Base-by-base conservation (phyloP, 2,888 invertebrate species). In the Dorcus hopei region DNA sequence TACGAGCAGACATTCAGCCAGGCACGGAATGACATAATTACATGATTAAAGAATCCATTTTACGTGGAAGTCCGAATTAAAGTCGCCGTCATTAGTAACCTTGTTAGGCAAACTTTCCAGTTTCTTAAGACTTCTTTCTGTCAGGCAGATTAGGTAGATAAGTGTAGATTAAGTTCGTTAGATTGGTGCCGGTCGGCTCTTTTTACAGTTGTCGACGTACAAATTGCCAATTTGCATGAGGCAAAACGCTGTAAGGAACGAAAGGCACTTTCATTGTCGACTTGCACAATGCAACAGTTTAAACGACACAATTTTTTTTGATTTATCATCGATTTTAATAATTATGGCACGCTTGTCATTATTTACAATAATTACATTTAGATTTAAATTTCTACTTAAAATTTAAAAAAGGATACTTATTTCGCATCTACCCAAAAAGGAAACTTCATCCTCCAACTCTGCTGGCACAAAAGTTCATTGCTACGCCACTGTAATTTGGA, bases 1-100 rank as follows among this genome's bases (percentile, higher is more conserved):
- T 69, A 71, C 68, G 64, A 65, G 68, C 63, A 64, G 69, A 66
- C 68, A 69, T 69, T 65, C 67, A 68, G 70, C 65, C 39, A 54
- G 49, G 69, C 71, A 74, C 71, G 71, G 67, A 74, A 74, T 69
- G 74, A 73, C 72, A 73, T 73, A 75, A 75, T 76, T 75, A 74
- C 66, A 68, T 69, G 68, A 73, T 74, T 74, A 73, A 69, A 70
- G 70, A 70, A 71, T 67, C 62, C 65, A 65, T 66, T 61, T 61
- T 67, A 64, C 63, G 65, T 67, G 62, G 61, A 63, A 57, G 54
- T 45, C 3, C 57, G 45, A 55, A 38, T 42, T 54, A 52, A 26
- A 23, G 38, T 38, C 11, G 53, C 52, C 33, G 54, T 62, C 62
- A 59, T 62, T 62, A 59, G 57, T 38, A 54, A 52, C 38, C 54